A percentile compares a stretch with the other conserved stretches of the same genome.
Evolutionary conservation across 2,888 invertebrate genomes (phyloP).

Genomic region (Dryobotodes eremita): DNA sequence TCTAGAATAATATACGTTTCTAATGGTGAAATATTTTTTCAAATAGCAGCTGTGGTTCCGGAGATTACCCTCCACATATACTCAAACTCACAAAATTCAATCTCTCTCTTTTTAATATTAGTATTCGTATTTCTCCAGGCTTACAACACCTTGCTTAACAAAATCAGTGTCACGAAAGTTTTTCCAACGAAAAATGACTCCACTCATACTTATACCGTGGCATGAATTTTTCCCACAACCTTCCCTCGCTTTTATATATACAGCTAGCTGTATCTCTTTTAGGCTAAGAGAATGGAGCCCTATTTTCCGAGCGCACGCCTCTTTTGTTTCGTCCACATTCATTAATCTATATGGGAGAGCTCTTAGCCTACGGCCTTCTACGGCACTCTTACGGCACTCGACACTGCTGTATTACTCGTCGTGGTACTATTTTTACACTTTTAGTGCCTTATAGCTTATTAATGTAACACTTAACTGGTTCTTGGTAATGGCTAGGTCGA

Average conservation of each 20-base stretch:
- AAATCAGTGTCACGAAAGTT: neutral
- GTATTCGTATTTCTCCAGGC: neutral
- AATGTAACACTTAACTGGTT: constrained; percentile 28
- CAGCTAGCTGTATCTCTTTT: constrained; percentile 50
- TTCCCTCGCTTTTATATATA: constrained; percentile 16
- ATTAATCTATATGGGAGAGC: constrained; percentile 62
- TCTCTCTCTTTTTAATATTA: too few species aligned
- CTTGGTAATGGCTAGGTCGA: neutral
- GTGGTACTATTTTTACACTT: constrained; percentile 42
- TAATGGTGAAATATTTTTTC: too few species aligned
- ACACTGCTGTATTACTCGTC: constrained; percentile 8
- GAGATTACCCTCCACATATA: too few species aligned
- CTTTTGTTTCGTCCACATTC: constrained; percentile 66
- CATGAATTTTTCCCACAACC: constrained; percentile 16
- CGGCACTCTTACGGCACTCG: constrained; percentile 36
- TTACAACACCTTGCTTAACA: neutral
- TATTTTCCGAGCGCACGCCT: constrained; percentile 57
- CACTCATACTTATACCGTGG: neutral
- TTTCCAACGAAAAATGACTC: neutral
- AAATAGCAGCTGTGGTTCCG: too few species aligned
- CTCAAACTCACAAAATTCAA: too few species aligned
- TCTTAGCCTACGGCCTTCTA: constrained; percentile 49
- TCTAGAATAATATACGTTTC: too few species aligned
- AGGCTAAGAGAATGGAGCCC: constrained; percentile 55
- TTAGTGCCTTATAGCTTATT: constrained; percentile 36